Conservation (phyloP, 1,140 invertebrate genomes). For the Brachionus angularis region DNA sequence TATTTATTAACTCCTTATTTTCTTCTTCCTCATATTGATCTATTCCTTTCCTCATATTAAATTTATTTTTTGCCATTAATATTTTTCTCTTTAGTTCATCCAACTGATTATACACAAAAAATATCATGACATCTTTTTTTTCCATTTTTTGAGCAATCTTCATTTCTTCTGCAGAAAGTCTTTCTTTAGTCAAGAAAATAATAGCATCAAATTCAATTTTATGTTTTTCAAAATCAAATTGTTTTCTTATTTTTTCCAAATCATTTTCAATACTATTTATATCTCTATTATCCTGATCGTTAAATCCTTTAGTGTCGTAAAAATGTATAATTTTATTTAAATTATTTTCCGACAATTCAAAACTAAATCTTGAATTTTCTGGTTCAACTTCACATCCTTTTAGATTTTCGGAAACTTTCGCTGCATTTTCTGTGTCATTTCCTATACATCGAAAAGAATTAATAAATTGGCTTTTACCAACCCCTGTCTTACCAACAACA, state of each 20-base stretch:
- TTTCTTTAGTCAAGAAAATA: constrained; percentile 3
- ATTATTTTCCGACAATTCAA: not conserved
- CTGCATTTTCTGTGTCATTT: not conserved
- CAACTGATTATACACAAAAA: constrained; percentile 4
- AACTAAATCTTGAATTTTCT: not conserved
- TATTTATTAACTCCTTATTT: not conserved
- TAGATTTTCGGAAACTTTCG: not conserved
- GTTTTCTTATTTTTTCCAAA: not conserved
- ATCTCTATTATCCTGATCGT: constrained; percentile 11
- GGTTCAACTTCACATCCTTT: not conserved
- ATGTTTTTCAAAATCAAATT: no score
- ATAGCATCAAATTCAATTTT: constrained; percentile 5
- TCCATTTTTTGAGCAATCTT: not conserved
- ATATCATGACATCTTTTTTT: constrained; percentile 11
- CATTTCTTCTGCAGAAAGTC: not conserved
- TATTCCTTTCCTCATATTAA: not conserved
- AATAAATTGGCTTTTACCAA: constrained; percentile 11
- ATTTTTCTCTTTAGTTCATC: not conserved
- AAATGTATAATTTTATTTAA: not conserved
- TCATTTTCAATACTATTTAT: not conserved
- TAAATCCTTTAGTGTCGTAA: not conserved
- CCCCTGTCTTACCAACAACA: not conserved
- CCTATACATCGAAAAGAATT: not conserved
- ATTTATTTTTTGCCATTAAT: not conserved
- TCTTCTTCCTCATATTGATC: not conserved